These are phyloP conservation scores for Himalopsyche phryganea DNA, from an alignment of 1,140 invertebrate species.

Conservation along the genomic window DNA sequence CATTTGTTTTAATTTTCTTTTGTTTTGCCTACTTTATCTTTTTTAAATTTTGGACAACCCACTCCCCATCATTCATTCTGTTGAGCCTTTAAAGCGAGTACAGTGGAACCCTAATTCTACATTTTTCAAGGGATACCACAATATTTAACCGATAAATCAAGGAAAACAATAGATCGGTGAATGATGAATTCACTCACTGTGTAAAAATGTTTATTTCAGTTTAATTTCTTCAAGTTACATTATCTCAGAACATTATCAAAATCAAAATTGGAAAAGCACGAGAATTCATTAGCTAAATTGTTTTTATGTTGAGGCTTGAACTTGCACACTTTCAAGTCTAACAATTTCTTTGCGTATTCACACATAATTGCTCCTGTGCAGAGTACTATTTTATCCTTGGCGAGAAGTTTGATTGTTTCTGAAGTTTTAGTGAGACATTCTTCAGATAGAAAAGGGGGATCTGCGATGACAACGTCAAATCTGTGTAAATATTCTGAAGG, in stretches of 20 bases:
- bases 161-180: no score
- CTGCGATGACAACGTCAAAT: slow-evolving; percentile 86
- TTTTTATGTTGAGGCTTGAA: slow-evolving; percentile 82
- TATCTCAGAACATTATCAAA: slow-evolving; percentile 46
- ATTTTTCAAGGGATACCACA: no score
- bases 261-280: slow-evolving; percentile 85
- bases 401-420: slow-evolving; percentile 71
- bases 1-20: no score
- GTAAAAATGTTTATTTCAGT: no score
- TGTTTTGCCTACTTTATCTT: no score
- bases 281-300: slow-evolving; percentile 90
- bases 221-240: no score
- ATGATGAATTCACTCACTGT: no score
- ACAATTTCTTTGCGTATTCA: slow-evolving; percentile 60
- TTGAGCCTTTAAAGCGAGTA: no score
- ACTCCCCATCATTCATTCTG: no score
- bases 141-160: no score
- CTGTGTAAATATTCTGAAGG: slow-evolving; percentile 55
- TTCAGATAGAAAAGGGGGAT: slow-evolving; percentile 91
- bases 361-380: slow-evolving; percentile 87
- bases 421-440: slow-evolving; percentile 88
- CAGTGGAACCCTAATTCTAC: no score
- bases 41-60: no score
- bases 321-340: slow-evolving; percentile 61
- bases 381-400: slow-evolving; percentile 79